Base-by-base conservation (phyloP, 2,888 invertebrate species). In the Pammene aurita region DNA sequence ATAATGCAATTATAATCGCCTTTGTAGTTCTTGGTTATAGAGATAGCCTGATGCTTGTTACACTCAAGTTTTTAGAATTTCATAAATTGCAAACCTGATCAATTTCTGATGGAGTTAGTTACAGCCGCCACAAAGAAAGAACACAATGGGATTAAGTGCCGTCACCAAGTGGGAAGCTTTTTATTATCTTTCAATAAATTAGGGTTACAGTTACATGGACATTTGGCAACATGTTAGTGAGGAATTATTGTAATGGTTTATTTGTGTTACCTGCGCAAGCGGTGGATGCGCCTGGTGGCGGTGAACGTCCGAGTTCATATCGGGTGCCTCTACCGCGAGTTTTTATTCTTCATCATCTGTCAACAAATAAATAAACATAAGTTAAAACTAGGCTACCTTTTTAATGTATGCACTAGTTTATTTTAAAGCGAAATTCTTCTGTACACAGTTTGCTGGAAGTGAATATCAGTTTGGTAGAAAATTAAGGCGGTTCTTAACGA, bases 241-340 rank as follows among this genome's bases (percentile, higher is more conserved):
- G 46, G 16, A 61, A 48, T 48, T 9, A 35, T 11, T 34, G 34
- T 34, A 48, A 46, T 14, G n/a, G 4, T n/a, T 13, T 18, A 34
- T 6, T 48, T n/a, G 9, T 18, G 64, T 54, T 88, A 92, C 92
- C 91, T 92, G 92, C 77, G 89, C 88, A 73, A 92, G 85, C 81
- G 92, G 91, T 85, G 91, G 90, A 84, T 92, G 92, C 81, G 92
- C 91, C 87, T 92, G 92, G 78, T 92, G 92, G 77, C 92, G 91
- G 74, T 92, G 92, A 77, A 92, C 88, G 89, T 92, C 92, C 81
- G 92, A 92, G 88, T 92, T 92, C 92, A 92, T 92, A 79, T 85
- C 90, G 86, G 80, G 83, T 84, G 80, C 74, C 83, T 84, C 88
- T 85, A 87, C 84, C 83, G 85, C 80, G 77, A 78, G 81, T 75